Evolutionary conservation across 2,888 invertebrate genomes (phyloP), one percentile per base, ranked within the genome.

Genomic region (Ptychoptera contaminata): DNA sequence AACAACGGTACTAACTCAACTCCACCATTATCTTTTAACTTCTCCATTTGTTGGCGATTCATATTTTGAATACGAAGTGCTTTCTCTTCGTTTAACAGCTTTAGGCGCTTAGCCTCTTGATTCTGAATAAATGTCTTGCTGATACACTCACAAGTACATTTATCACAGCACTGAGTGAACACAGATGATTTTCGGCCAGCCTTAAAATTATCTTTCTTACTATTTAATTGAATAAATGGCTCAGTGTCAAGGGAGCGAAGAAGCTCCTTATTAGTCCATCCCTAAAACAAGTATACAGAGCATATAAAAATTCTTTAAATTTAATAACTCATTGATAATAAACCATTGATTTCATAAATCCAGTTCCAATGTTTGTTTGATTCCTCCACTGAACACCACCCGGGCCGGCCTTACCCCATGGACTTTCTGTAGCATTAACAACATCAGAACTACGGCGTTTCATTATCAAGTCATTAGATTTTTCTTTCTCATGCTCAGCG

Each of bases 321-420:
- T 14, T 12, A 36, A 36, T 16, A 16, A 16, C 16, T 23, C 23
- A 23, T 23, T 23, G 23, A 32, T 32, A 32, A 11, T 62, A 58
- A 73, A 83, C 83, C 81, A 85, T 72, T 52, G 84, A 84, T 61
- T 79, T 76, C 55, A 79, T 75, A 69, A 85, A 84, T 64, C 79
- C 75, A 54, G 74, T 65, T 56, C 83, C 84, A 56, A 81, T 70
- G 58, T 76, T 68, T 55, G 76, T 73, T 48, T 80, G 82, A 64
- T 78, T 76, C 57, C 83, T 73, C 84, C 84, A 83, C 51, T 74
- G 72, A 44, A 70, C 68, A 49, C 83, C 83, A 44, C 82, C 83
- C 40, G 62, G 61, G n/a, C 59, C 62, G 0, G 60, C 53, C 46
- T 59, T 63, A 11, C 60, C 62, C 62, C 64, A 63, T 6, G 59